Base-by-base conservation (phyloP, 2,797 vertebrate species). In the Coregonus sp. region DNA sequence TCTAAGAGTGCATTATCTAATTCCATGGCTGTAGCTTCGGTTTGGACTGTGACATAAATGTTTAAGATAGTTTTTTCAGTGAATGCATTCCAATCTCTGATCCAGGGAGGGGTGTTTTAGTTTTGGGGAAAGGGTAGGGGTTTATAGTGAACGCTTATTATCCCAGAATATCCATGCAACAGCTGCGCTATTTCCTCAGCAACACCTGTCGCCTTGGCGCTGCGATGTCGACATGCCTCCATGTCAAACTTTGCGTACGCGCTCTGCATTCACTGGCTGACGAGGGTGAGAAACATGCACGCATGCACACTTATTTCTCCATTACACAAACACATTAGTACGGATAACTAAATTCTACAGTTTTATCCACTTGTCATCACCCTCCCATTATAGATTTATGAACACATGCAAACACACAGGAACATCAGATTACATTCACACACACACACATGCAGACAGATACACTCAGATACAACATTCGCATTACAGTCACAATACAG, bases 111-210 rank as follows among this genome's bases (percentile, higher is more conserved):
- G 37, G 51, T 65, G 66, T 15, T 70, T 68, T 59, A 65, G 4
- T 3, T 72, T 5, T 20, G 51, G 70, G 50, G 9, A 35, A 25
- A 50, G 66, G 29, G 67, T 69, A 52, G 31, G 65, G 78, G 79
- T 84, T 68, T 66, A 83, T 80, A 70, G 75, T 82, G 72, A 76
- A 88, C 14, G 81, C 84, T 84, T 86, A 80, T 90, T 89, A 87
- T 81, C 80, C 83, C 79, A 78, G 91, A 89, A 91, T 91, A 89
- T 90, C 86, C 82, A 52, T 77, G 83, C 78, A 88, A 85, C 93
- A 93, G 92, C 92, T 95, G 93, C 92, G 80, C 82, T 82, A 88
- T 91, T 92, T 92, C 91, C 84, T 76, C 77, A 70, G 88, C 86
- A 92, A 88, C 93, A 93, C 90, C 93, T 93, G 94, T 92, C 89